Evolutionary conservation across 2,113 vertebrate species (phyloP), one percentile per base, ranked within the genome.

Genomic region (Lasiurus borealis): DNA sequence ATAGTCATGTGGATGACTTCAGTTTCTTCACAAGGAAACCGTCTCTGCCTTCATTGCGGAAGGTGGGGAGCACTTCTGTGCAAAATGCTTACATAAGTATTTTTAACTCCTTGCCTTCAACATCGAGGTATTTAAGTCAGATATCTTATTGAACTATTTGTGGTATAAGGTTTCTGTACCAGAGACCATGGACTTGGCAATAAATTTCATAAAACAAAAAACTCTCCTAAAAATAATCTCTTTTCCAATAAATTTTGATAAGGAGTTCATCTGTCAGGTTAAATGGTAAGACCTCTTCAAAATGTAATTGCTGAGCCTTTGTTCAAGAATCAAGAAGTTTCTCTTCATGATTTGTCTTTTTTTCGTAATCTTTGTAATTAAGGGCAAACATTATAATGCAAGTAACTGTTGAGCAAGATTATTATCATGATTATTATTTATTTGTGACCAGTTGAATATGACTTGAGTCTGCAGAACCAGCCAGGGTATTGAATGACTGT

Each of bases 181-280:
- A 78, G 52, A 82, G 69, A 46, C 54, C 8, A 29, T 0, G 0
- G 11, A 27, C 48, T 69, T 92, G 29, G 36, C 16, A n/a, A 54
- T 92, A 81, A 76, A 68, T 88, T 25, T 23, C 44, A 29, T 15
- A 59, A 90, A 85, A 83, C 40, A 90, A 90, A 90, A 90, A 88
- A 88, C 4, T 34, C n/a, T 90, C 18, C 15, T 40, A 46, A 69
- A 92, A 92, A 88, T 46, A 48, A 15, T 0, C 9, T 34, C 21
- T 72, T 91, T 89, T 77, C 54, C 29, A 76, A 50, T 88, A 87
- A 92, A 34, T 91, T 90, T 94, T 85, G 93, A 73, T 81, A 75
- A 62, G 31, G 34, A 92, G 25, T 91, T 88, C 46, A 64, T 64
- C 48, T 69, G 19, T 94, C 36, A 48, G 46, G 18, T 80, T 75